phyloP scores from a whole-genome alignment of 2,797 vertebrate genomes.

The Morelia viridis region DNA sequence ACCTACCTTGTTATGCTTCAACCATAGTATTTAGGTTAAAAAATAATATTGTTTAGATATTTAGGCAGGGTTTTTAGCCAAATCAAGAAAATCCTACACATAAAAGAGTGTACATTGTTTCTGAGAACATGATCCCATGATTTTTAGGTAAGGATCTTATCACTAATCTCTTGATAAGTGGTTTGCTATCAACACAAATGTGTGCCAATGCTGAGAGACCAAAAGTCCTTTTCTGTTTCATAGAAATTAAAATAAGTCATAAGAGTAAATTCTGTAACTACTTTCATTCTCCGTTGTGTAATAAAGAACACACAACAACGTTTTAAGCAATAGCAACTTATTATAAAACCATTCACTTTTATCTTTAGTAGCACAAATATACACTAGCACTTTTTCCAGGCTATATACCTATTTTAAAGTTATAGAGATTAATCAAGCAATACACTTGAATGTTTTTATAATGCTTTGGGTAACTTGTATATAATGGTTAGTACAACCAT shows the following conservation, averaged over 20 bases:
- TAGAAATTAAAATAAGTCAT: not conserved
- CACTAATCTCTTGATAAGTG: not conserved
- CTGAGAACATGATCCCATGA: not conserved
- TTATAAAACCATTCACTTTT: not conserved
- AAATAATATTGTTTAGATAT: not conserved
- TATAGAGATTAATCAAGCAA: conserved; percentile 8
- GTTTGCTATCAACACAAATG: not conserved
- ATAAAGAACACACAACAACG: not conserved
- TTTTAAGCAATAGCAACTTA: conserved; percentile 19
- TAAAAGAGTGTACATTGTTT: not conserved
- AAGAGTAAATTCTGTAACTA: not conserved
- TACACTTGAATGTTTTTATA: not conserved
- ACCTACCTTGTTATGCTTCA: not conserved
- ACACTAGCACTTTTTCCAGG: not conserved
- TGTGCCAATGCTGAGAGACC: not conserved
- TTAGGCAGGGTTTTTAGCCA: not conserved
- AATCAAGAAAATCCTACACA: not conserved
- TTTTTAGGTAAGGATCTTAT: not conserved
- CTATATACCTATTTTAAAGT: conserved; percentile 12
- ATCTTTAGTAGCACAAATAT: not conserved
- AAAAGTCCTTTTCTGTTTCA: not conserved
- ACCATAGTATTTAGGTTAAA: not conserved
- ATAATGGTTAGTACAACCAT: not conserved
- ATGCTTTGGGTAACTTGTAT: not conserved
- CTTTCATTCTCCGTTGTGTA: not conserved